phyloP scores from a whole-genome alignment of 2,888 invertebrate species.

The Netelia melanura region DNA sequence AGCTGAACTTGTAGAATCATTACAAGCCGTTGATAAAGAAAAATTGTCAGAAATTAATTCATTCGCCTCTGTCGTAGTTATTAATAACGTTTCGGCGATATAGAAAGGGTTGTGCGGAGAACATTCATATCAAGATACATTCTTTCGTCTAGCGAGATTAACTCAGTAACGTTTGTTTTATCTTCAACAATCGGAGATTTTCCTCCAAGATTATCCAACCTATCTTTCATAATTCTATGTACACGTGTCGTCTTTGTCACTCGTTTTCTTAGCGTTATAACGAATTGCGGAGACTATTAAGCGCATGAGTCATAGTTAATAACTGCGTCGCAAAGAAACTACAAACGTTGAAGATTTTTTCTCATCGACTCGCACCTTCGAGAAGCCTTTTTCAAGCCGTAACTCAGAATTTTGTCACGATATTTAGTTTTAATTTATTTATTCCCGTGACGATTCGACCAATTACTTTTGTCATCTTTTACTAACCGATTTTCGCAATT shows the following conservation, averaged over 20 bases:
- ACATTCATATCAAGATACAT: neutral
- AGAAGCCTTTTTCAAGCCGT: neutral
- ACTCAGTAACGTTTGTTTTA: neutral
- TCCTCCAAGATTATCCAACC: conserved; percentile 6
- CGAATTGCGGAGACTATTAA: conserved; percentile 9
- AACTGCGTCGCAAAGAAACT: conserved; percentile 25
- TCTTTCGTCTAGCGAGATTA: neutral
- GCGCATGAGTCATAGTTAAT: conserved; percentile 1
- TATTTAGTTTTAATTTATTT: too few species aligned
- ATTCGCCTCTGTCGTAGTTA: too few species aligned
- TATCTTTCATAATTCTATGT: conserved; percentile 14
- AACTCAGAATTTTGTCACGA: neutral
- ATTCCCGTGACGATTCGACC: too few species aligned
- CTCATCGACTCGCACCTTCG: neutral
- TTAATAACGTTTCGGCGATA: neutral
- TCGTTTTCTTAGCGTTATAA: neutral
- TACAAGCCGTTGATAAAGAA: too few species aligned
- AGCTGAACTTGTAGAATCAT: too few species aligned
- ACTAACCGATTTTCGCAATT: neutral
- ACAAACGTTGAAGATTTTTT: neutral
- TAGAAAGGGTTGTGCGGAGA: neutral
- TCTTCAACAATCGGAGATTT: neutral
- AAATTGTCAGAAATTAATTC: too few species aligned
- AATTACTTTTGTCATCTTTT: too few species aligned
- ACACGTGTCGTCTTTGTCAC: neutral